Evolutionary conservation across 2,888 invertebrate genomes (phyloP).

Genomic region (Elmis aenea): DNA sequence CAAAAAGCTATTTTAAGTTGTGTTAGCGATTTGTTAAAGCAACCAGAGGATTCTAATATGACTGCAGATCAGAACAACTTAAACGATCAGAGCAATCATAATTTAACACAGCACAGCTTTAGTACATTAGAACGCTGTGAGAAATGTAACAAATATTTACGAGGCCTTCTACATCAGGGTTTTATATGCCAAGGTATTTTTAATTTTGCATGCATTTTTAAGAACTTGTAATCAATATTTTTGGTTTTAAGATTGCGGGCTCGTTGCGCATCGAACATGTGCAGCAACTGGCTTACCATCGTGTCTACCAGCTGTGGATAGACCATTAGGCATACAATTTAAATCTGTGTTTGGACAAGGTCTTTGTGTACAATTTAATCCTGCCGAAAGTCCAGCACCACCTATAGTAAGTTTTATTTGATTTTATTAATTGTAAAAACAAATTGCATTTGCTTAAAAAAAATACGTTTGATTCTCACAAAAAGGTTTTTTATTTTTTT

Average conservation of each 20-base stretch:
- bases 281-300: slow-evolving; percentile 58
- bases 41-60: slow-evolving; percentile 35
- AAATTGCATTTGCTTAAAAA: too few relatives aligned
- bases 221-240: slow-evolving; percentile 2
- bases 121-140: slow-evolving; percentile 64
- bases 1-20: slow-evolving; percentile 63
- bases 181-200: slow-evolving; percentile 60
- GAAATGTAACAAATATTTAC: slow-evolving; percentile 66
- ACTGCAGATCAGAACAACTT: slow-evolving; percentile 25
- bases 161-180: slow-evolving; percentile 66
- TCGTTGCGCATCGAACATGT: slow-evolving; percentile 67
- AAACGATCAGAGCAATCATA: slow-evolving; percentile 35
- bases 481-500: too few relatives aligned
- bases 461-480: too few relatives aligned
- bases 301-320: slow-evolving; percentile 47
- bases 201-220: slow-evolving; percentile 10
- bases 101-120: slow-evolving; percentile 62
- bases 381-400: slow-evolving; percentile 55
- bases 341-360: slow-evolving; percentile 58
- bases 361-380: slow-evolving; percentile 58
- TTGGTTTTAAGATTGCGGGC: slow-evolving; percentile 55
- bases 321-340: slow-evolving; percentile 29
- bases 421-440: slow-evolving; percentile 2
- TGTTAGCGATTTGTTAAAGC: slow-evolving; percentile 58
- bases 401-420: slow-evolving; percentile 44